Evolutionary conservation across 2,797 vertebrate species (phyloP).

Genomic region (Choloepus didactylus): DNA sequence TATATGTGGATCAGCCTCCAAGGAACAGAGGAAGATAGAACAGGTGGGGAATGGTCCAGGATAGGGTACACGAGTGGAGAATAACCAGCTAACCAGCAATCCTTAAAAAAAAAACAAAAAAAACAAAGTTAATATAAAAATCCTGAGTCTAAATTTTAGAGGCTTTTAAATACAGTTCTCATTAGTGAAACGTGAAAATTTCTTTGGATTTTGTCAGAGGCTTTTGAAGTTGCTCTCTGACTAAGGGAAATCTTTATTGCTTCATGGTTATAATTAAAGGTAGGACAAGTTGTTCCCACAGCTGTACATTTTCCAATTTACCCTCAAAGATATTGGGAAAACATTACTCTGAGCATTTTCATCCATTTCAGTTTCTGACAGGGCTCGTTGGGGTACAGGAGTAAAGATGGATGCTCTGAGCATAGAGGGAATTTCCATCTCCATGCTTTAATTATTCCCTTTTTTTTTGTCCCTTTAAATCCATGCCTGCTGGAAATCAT

Average conservation of each 20-base stretch:
- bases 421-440: not conserved
- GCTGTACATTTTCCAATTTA: not conserved
- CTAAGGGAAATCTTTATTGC: not conserved
- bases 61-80: not conserved
- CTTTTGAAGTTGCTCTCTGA: not conserved
- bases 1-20: not conserved
- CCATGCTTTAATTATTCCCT: not conserved
- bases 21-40: not conserved
- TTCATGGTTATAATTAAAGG: not conserved
- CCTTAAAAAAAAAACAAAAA: not conserved
- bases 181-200: not conserved
- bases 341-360: not conserved
- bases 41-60: not conserved
- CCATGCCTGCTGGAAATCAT: not conserved
- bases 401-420: not conserved
- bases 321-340: not conserved
- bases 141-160: not conserved
- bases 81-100: not conserved
- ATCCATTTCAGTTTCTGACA: not conserved
- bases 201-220: conserved; percentile 8
- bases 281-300: not conserved
- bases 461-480: conserved; percentile 22
- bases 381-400: not conserved
- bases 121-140: not conserved
- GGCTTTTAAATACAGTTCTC: not conserved